A percentile compares a stretch with the other conserved stretches of the same genome.
Conservation (phyloP, 2,113 vertebrate genomes). For the Centropus unirufus region DNA sequence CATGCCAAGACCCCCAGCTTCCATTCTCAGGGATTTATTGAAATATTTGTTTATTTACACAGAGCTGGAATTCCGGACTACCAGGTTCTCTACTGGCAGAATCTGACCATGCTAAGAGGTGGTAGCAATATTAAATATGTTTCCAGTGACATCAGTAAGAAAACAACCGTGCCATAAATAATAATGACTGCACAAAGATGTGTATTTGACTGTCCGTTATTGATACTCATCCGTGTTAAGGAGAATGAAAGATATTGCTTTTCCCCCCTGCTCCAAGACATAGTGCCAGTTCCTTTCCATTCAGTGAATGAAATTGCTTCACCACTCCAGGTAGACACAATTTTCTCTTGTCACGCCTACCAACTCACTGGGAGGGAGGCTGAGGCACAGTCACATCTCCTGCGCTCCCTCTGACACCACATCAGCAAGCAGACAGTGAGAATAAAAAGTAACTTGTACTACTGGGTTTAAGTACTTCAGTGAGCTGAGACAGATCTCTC, state of each 20-base stretch:
- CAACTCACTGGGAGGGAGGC: rapidly evolving
- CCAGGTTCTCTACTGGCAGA: neutral
- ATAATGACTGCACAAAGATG: neutral
- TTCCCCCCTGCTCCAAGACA: neutral
- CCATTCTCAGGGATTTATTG: constrained; percentile 7
- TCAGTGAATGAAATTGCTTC: neutral
- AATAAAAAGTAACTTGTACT: neutral
- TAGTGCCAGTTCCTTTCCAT: neutral
- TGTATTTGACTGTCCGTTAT: neutral
- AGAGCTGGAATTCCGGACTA: neutral
- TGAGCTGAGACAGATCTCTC: neutral
- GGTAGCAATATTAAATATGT: neutral
- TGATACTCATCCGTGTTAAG: neutral
- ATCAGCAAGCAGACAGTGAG: neutral
- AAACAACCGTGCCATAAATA: neutral
- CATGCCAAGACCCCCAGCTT: neutral
- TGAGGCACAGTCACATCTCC: neutral
- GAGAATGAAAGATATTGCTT: neutral
- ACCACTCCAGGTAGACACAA: neutral
- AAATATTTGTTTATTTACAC: constrained; percentile 44
- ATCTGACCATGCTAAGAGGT: neutral
- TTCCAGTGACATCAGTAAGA: neutral
- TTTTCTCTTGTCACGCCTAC: neutral
- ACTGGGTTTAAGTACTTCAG: neutral
- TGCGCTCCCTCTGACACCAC: neutral